Evolutionary conservation across 2,888 invertebrate genomes (phyloP).

Genomic region (Epinotia ramella): DNA sequence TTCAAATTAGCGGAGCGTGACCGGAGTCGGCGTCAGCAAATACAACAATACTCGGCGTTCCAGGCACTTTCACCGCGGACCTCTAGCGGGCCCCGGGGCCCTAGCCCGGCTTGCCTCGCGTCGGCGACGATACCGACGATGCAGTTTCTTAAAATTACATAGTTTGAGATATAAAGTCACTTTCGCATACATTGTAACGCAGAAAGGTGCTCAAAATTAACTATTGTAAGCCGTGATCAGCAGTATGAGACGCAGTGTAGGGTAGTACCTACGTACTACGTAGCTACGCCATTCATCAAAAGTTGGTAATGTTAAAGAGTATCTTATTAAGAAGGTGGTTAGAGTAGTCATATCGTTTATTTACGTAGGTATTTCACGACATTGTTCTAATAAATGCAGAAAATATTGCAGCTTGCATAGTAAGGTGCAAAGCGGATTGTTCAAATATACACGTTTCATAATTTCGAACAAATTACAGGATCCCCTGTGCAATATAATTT

Average conservation of each 20-base stretch:
- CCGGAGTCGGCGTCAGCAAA: slow-evolving; percentile 42
- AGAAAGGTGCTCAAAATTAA: not conserved
- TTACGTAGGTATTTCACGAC: not conserved
- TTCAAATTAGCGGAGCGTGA: slow-evolving; percentile 49
- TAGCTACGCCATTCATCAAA: too few species aligned
- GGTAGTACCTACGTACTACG: too few species aligned
- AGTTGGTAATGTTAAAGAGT: not conserved
- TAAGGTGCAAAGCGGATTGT: not conserved
- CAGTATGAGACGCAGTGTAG: not conserved
- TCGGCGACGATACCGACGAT: slow-evolving; percentile 17
- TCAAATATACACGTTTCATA: slow-evolving; percentile 25
- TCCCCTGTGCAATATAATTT: slow-evolving; percentile 7
- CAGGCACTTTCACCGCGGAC: slow-evolving; percentile 46
- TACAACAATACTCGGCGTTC: slow-evolving; percentile 46
- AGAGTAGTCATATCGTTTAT: not conserved
- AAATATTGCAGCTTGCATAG: not conserved
- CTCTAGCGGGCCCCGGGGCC: slow-evolving; percentile 33
- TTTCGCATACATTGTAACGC: not conserved
- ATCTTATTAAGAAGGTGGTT: not conserved
- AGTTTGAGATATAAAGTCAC: not conserved
- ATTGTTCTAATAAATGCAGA: not conserved
- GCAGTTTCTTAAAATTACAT: slow-evolving; percentile 19
- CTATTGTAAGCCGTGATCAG: not conserved
- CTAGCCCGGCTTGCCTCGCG: slow-evolving; percentile 22
- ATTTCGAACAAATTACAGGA: slow-evolving; percentile 28